phyloP scores from a whole-genome alignment of 2,888 invertebrate genomes.

The Xiphydria camelus region DNA sequence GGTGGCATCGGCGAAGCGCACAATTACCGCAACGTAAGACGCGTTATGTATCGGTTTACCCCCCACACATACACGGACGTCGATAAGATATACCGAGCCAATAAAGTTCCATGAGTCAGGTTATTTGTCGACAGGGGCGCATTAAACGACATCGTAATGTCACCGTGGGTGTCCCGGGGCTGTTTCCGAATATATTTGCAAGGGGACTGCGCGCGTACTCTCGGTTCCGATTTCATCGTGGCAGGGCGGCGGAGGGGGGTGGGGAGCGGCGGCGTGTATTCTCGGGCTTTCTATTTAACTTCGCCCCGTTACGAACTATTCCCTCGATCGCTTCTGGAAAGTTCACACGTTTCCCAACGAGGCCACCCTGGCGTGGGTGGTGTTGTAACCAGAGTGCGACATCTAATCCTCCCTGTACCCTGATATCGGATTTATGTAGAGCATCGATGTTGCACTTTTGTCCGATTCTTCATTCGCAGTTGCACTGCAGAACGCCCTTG shows the following conservation, averaged over 20 bases:
- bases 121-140: conserved; percentile 36
- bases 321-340: conserved; percentile 38
- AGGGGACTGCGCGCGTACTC: neutral
- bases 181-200: conserved; percentile 9
- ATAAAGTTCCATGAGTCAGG: conserved; percentile 47
- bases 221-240: conserved; percentile 6
- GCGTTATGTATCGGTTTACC: neutral
- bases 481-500: no score
- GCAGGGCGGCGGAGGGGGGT: neutral
- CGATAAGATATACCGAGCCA: conserved; percentile 40
- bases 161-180: conserved; percentile 22
- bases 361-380: no score
- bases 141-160: conserved; percentile 44
- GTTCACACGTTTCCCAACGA: conserved; percentile 40
- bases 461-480: no score
- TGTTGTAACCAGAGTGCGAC: no score
- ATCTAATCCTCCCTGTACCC: no score
- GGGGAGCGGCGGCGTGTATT: conserved; percentile 33
- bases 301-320: conserved; percentile 26
- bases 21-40: neutral
- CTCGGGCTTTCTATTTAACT: conserved; percentile 43
- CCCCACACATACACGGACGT: conserved; percentile 25
- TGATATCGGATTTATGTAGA: no score
- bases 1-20: neutral
- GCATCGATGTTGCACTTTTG: no score